These are phyloP conservation scores for Erynnis tages DNA, from an alignment of 2,888 invertebrate genomes.

Conservation along the genomic window DNA sequence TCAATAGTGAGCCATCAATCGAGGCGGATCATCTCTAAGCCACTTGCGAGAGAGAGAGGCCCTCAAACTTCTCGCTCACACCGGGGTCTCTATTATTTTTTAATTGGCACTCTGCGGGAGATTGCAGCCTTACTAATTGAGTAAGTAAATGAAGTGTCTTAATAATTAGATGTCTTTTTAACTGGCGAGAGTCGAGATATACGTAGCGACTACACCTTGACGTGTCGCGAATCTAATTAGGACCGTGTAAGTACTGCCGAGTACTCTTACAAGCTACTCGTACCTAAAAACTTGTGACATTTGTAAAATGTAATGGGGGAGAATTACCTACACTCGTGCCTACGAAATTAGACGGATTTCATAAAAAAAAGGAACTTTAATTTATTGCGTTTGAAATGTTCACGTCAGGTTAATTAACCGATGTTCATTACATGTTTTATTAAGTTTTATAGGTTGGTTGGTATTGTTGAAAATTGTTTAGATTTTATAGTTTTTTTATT, in stretches of 20 bases:
- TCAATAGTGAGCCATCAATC: slow-evolving; percentile 47
- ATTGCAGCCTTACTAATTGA: slow-evolving; percentile 74
- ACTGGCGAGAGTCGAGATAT: slow-evolving; percentile 45
- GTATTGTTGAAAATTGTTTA: no score
- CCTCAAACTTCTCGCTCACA: slow-evolving; percentile 57
- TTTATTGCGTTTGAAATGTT: neutral
- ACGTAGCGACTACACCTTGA: slow-evolving; percentile 35
- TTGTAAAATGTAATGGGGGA: slow-evolving; percentile 24
- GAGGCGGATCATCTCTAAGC: slow-evolving; percentile 58
- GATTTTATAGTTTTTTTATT: no score
- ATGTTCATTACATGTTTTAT: no score
- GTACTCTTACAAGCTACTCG: slow-evolving; percentile 19
- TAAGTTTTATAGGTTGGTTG: no score
- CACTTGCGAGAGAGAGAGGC: slow-evolving; percentile 50
- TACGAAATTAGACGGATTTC: slow-evolving; percentile 36
- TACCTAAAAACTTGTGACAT: slow-evolving; percentile 25
- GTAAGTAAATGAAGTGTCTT: slow-evolving; percentile 77
- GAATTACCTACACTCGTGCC: slow-evolving; percentile 26
- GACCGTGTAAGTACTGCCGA: slow-evolving; percentile 24
- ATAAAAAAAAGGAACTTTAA: slow-evolving; percentile 18
- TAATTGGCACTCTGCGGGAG: slow-evolving; percentile 74
- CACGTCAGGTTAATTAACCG: no score
- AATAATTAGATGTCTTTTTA: slow-evolving; percentile 75
- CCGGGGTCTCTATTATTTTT: slow-evolving; percentile 71
- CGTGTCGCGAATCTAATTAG: slow-evolving; percentile 27